A percentile compares a stretch with the other conserved stretches of the same genome.
Evolutionary conservation across 1,140 invertebrate species (phyloP).

Genomic region (Acromyrmex echinatior): DNA sequence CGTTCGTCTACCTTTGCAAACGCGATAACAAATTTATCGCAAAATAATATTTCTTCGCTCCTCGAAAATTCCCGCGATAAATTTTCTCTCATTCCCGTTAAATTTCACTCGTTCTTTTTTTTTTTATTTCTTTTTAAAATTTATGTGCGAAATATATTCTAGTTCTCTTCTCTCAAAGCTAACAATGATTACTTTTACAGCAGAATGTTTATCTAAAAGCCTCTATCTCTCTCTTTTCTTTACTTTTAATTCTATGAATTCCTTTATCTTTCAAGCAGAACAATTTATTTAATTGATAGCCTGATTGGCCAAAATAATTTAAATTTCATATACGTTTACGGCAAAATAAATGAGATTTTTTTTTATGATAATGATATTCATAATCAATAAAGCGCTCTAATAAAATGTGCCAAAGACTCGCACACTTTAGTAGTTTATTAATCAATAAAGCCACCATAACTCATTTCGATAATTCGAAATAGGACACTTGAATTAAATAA

Average conservation of each 20-base stretch:
- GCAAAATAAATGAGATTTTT: slow-evolving; percentile 8
- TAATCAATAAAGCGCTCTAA: slow-evolving; percentile 34
- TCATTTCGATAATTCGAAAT: neutral
- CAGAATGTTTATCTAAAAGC: neutral
- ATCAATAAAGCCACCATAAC: slow-evolving; percentile 29
- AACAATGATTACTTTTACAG: neutral
- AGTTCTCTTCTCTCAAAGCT: neutral
- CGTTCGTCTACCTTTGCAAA: slow-evolving; percentile 25
- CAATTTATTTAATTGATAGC: slow-evolving; percentile 15
- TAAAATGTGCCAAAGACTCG: slow-evolving; percentile 37
- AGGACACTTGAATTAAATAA: slow-evolving; percentile 36
- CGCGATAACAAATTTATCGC: slow-evolving; percentile 41
- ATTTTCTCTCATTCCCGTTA: neutral
- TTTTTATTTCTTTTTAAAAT: neutral
- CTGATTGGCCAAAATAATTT: slow-evolving; percentile 3
- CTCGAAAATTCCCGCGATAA: slow-evolving; percentile 24
- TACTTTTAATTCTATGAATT: neutral
- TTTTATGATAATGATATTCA: neutral
- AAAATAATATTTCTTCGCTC: slow-evolving; percentile 15
- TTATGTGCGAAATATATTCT: slow-evolving; percentile 3
- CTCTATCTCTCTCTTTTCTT: neutral
- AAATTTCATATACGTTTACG: neutral
- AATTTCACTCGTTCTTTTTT: neutral
- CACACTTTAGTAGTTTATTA: slow-evolving; percentile 12
- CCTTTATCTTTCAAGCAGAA: slow-evolving; percentile 9